Evolutionary conservation across 2,113 vertebrate species (phyloP).

Genomic region (Stegostoma tigrinum): DNA sequence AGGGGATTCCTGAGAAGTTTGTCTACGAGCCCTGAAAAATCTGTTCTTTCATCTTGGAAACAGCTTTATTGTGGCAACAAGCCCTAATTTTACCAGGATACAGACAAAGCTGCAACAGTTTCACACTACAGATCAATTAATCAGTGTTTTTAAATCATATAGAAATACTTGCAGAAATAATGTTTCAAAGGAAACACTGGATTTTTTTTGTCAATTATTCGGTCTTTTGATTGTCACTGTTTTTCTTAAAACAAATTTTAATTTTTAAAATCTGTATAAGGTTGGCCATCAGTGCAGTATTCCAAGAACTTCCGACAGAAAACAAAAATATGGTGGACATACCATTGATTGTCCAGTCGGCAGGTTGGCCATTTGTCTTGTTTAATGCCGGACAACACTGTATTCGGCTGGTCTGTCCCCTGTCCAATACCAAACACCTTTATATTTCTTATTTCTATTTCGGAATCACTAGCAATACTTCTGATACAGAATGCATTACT

Average conservation of each 20-base stretch:
- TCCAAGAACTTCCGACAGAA: background rate
- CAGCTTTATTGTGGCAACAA: background rate
- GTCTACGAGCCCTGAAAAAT: too few relatives aligned
- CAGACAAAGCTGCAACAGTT: background rate
- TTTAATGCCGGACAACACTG: too few relatives aligned
- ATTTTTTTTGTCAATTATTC: background rate
- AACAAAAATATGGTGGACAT: background rate
- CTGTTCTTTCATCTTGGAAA: background rate
- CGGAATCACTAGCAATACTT: background rate
- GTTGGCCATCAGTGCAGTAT: background rate
- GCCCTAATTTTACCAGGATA: background rate
- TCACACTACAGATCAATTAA: background rate
- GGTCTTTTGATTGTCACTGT: background rate
- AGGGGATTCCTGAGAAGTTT: background rate
- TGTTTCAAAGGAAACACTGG: background rate
- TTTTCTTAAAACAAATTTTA: background rate
- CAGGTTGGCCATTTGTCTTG: too few relatives aligned
- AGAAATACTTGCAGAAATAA: background rate
- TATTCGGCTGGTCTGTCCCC: too few relatives aligned
- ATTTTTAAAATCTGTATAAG: background rate
- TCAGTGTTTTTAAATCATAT: background rate
- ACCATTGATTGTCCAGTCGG: too few relatives aligned
- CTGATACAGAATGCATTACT: too few relatives aligned
- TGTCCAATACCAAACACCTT: background rate
- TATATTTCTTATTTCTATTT: background rate